Evolutionary conservation across 2,888 invertebrate species (phyloP).

Genomic region (Papilio gigon): DNA sequence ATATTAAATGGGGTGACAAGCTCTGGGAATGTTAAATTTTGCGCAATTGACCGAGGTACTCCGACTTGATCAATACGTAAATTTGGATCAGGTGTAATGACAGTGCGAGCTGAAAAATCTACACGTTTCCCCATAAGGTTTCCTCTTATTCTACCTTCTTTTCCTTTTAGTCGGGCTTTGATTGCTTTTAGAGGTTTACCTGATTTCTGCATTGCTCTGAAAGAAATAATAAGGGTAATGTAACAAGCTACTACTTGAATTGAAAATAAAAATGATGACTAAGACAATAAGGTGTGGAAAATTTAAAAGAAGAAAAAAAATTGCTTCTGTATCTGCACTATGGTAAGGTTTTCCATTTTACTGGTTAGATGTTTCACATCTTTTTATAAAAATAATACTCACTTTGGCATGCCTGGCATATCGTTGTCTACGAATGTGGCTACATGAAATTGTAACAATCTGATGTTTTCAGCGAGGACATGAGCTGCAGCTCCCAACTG

Average conservation of each 20-base stretch:
- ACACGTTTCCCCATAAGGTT: conserved; percentile 99
- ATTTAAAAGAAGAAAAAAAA: too few relatives aligned
- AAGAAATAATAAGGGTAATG: conserved; percentile 48
- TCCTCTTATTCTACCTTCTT: conserved; percentile 99
- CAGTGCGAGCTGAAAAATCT: conserved; percentile 99
- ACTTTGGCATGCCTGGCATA: conserved; percentile 97
- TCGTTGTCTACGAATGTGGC: conserved; percentile 99
- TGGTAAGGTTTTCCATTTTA: too few relatives aligned
- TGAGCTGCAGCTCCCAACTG: conserved; percentile 98
- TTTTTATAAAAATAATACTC: conserved; percentile 48
- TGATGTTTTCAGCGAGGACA: conserved; percentile 97
- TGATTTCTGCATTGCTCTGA: conserved; percentile 98
- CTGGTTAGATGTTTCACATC: too few relatives aligned
- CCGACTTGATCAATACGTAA: conserved; percentile 98
- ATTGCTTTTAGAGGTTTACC: conserved; percentile 99
- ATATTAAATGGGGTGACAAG: conserved; percentile 99
- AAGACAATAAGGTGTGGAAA: too few relatives aligned
- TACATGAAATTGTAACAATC: conserved; percentile 99
- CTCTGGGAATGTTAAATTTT: conserved; percentile 99
- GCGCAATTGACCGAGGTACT: conserved; percentile 98
- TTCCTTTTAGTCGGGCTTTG: conserved; percentile 97
- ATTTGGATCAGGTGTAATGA: conserved; percentile 98
- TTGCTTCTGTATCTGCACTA: too few relatives aligned
- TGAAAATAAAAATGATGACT: background rate
- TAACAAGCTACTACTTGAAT: background rate